Conservation (phyloP, 1,140 invertebrate species). For the Ericerus pela region DNA sequence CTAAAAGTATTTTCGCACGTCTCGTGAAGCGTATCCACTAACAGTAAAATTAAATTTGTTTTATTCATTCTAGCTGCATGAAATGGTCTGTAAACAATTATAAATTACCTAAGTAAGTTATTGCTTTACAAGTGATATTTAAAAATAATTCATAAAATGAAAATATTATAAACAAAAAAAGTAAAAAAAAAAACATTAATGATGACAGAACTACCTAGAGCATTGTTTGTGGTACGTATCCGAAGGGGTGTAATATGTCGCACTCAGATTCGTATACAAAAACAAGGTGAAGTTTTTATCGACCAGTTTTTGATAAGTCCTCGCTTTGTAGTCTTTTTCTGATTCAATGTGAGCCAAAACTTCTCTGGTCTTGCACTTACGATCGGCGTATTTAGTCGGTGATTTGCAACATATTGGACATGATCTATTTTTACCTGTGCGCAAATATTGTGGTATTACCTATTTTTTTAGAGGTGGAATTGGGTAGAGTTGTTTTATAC, state of each 20-base stretch:
- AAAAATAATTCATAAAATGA: too few species aligned
- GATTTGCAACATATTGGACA: background rate
- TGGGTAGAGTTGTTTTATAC: too few species aligned
- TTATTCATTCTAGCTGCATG: background rate
- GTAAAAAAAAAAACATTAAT: too few species aligned
- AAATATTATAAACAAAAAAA: too few species aligned
- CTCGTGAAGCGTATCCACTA: background rate
- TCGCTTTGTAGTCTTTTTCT: background rate
- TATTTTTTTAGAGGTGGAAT: too few species aligned
- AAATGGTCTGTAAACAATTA: background rate
- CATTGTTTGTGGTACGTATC: too few species aligned
- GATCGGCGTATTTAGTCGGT: background rate
- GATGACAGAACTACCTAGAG: background rate
- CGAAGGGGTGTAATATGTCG: too few species aligned
- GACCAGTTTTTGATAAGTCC: background rate
- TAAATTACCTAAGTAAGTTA: background rate
- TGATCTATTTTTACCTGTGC: too few species aligned
- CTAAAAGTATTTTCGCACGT: background rate
- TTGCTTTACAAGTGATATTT: too few species aligned
- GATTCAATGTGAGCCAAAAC: background rate
- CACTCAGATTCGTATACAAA: background rate
- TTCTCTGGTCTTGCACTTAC: background rate
- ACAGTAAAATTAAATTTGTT: conserved; percentile 1
- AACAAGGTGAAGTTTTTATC: background rate
- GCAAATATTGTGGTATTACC: too few species aligned